phyloP scores from a whole-genome alignment of 2,888 invertebrate species.

The Eristalis tenax region DNA sequence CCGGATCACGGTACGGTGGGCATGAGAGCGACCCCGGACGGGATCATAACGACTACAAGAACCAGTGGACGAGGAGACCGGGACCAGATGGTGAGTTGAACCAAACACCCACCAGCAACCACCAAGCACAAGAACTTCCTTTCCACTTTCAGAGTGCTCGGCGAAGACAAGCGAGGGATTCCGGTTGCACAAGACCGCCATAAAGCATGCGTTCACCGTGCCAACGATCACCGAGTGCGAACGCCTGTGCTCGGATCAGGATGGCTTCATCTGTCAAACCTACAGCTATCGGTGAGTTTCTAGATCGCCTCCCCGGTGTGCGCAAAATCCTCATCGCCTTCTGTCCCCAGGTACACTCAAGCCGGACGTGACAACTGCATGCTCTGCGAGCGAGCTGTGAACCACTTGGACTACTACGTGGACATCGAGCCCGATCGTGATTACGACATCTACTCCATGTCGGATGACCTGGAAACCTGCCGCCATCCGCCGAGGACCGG shows the following conservation, averaged over 20 bases:
- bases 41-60: conserved; percentile 78
- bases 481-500: conserved; percentile 76
- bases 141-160: conserved; percentile 85
- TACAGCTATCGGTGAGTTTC: conserved; percentile 86
- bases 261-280: conserved; percentile 88
- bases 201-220: conserved; percentile 85
- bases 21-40: conserved; percentile 73
- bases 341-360: conserved; percentile 78
- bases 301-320: too few species aligned
- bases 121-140: background rate
- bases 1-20: conserved; percentile 81
- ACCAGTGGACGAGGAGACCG: conserved; percentile 81
- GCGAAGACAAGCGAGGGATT: conserved; percentile 89
- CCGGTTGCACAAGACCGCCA: conserved; percentile 86
- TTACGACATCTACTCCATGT: conserved; percentile 90
- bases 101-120: background rate
- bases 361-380: conserved; percentile 87
- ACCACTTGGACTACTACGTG: conserved; percentile 87
- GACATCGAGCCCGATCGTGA: conserved; percentile 88
- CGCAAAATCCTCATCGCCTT: background rate
- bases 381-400: conserved; percentile 87
- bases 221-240: conserved; percentile 90
- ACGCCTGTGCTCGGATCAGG: conserved; percentile 87
- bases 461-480: conserved; percentile 83
- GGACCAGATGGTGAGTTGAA: conserved; percentile 79